phyloP scores from a whole-genome alignment of 1,140 invertebrate species.

The Drosophila erecta region DNA sequence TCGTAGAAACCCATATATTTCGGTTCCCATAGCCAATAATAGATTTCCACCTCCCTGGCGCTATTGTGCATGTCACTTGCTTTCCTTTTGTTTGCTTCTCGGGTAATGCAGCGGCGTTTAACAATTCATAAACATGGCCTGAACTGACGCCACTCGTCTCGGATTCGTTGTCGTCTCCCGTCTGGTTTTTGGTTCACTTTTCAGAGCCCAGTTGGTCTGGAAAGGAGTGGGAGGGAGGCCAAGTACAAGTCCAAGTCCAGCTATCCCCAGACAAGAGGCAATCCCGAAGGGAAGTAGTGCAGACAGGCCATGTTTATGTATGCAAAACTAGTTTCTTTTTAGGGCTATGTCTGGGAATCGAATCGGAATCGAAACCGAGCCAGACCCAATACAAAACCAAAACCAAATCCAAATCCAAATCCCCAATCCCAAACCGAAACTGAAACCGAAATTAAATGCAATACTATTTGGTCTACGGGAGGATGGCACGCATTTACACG shows the following conservation, averaged over 20 bases:
- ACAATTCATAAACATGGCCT: slow-evolving; percentile 79
- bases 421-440: slow-evolving; percentile 8
- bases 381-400: slow-evolving; percentile 18
- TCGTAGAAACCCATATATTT: neutral
- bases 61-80: slow-evolving; percentile 33
- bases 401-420: slow-evolving; percentile 6
- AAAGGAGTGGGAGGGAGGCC: neutral
- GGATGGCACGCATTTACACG: slow-evolving; percentile 67
- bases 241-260: slow-evolving; percentile 5
- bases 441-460: slow-evolving; percentile 68
- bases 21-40: neutral
- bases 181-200: slow-evolving; percentile 31
- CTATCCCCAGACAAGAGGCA: slow-evolving; percentile 3
- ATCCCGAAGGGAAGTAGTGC: slow-evolving; percentile 74
- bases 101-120: slow-evolving; percentile 65
- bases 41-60: slow-evolving; percentile 23
- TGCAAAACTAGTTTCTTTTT: slow-evolving; percentile 82
- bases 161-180: slow-evolving; percentile 38
- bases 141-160: slow-evolving; percentile 76
- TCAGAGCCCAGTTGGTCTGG: slow-evolving; percentile 7
- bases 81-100: slow-evolving; percentile 35
- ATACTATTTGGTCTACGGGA: slow-evolving; percentile 52
- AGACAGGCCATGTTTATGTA: slow-evolving; percentile 74
- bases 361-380: slow-evolving; percentile 45
- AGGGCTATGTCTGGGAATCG: slow-evolving; percentile 81